A percentile compares a stretch with the other conserved stretches of the same genome.
These are phyloP conservation scores for Exephanes ischioxanthus DNA, from an alignment of 2,888 invertebrate species.

Conservation along the genomic window DNA sequence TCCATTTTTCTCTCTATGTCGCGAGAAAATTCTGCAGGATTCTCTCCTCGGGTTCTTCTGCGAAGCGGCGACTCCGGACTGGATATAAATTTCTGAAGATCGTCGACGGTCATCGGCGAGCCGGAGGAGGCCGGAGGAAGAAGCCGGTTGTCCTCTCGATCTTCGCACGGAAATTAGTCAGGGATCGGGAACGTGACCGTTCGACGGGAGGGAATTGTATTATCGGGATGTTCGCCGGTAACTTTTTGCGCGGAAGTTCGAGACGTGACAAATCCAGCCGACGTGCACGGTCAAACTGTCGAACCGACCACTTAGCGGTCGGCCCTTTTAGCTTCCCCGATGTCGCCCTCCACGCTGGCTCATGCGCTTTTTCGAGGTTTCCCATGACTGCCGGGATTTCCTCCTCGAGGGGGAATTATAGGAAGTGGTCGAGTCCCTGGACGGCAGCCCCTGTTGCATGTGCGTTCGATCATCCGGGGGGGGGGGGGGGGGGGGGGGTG, in stretches of 20 bases:
- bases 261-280: conserved; percentile 72
- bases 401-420: conserved; percentile 40
- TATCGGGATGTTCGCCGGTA: conserved; percentile 5
- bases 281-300: conserved; percentile 49
- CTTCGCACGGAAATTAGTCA: conserved; percentile 73
- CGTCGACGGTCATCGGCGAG: neutral
- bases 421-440: conserved; percentile 31
- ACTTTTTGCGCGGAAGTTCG: conserved; percentile 67
- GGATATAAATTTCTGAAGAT: neutral
- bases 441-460: conserved; percentile 54
- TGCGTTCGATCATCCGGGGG: conserved; percentile 36
- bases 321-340: conserved; percentile 1
- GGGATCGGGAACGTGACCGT: conserved; percentile 59
- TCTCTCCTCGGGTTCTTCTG: neutral
- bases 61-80: neutral
- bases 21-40: conserved; percentile 9
- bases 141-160: neutral
- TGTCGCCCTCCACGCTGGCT: conserved; percentile 16
- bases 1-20: neutral
- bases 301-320: conserved; percentile 57
- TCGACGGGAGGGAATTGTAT: conserved; percentile 43
- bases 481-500: conserved; percentile 27
- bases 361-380: conserved; percentile 49
- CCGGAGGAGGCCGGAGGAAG: neutral
- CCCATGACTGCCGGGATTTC: conserved; percentile 64